Conservation (phyloP, 2,888 invertebrate species). For the Noctua janthina region DNA sequence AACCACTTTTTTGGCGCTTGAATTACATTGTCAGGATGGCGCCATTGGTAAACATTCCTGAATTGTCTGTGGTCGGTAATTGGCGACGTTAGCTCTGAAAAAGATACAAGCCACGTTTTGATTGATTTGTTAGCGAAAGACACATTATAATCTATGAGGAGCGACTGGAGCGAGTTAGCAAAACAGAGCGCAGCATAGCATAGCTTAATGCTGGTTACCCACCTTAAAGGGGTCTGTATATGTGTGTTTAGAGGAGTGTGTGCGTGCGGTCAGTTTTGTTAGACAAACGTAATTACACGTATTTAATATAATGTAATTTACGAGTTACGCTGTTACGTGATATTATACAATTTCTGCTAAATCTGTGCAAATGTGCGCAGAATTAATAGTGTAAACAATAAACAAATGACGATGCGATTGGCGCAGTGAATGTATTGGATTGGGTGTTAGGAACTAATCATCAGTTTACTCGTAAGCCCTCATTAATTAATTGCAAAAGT, state of each 20-base stretch:
- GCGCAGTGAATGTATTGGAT: background rate
- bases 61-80: no score
- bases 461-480: background rate
- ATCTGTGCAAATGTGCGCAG: slow-evolving; percentile 26
- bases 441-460: background rate
- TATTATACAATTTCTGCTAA: slow-evolving; percentile 33
- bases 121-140: background rate
- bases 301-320: slow-evolving; percentile 55
- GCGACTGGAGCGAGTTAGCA: background rate
- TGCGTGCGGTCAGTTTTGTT: slow-evolving; percentile 44
- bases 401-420: background rate
- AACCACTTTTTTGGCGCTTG: no score
- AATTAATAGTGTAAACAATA: slow-evolving; percentile 20
- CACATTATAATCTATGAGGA: background rate
- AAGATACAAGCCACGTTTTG: no score
- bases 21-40: no score
- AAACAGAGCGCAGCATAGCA: background rate
- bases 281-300: slow-evolving; percentile 37
- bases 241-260: slow-evolving; percentile 8
- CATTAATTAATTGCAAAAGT: background rate
- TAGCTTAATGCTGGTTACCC: background rate
- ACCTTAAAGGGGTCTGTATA: background rate
- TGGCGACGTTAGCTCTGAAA: no score
- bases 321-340: slow-evolving; percentile 21
- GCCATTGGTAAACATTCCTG: no score